Conservation (phyloP, 2,888 invertebrate genomes). For the Panzeria rudis region DNA sequence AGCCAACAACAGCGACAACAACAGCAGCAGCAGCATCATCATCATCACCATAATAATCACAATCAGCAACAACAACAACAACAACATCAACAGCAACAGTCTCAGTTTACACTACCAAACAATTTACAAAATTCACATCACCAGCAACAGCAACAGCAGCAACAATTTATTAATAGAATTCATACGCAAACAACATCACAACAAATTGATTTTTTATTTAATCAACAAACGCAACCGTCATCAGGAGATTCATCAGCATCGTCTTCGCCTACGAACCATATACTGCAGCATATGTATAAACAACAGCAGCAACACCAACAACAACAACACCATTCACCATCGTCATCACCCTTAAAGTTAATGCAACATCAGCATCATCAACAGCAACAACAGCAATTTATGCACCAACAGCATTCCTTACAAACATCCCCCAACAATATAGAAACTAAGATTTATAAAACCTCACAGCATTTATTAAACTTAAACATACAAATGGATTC, state of each 20-base stretch:
- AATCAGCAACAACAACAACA: too few species aligned
- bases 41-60: constrained; percentile 56
- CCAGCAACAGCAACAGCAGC: constrained; percentile 52
- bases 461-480: constrained; percentile 73
- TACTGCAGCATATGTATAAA: constrained; percentile 66
- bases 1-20: constrained; percentile 77
- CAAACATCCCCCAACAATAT: constrained; percentile 74
- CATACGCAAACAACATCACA: constrained; percentile 39
- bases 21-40: constrained; percentile 71
- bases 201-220: constrained; percentile 60
- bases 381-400: constrained; percentile 71
- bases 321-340: constrained; percentile 72
- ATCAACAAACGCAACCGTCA: constrained; percentile 52
- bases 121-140: constrained; percentile 46
- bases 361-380: constrained; percentile 73
- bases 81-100: constrained; percentile 71
- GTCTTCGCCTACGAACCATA: constrained; percentile 62
- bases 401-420: constrained; percentile 75
- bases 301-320: constrained; percentile 51
- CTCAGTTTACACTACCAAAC: constrained; percentile 72
- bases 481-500: constrained; percentile 75
- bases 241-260: constrained; percentile 59
- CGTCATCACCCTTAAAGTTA: constrained; percentile 76
- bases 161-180: constrained; percentile 53
- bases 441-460: constrained; percentile 73